Evolutionary conservation across 1,140 invertebrate species (phyloP).

Genomic region (Hermetia illucens): DNA sequence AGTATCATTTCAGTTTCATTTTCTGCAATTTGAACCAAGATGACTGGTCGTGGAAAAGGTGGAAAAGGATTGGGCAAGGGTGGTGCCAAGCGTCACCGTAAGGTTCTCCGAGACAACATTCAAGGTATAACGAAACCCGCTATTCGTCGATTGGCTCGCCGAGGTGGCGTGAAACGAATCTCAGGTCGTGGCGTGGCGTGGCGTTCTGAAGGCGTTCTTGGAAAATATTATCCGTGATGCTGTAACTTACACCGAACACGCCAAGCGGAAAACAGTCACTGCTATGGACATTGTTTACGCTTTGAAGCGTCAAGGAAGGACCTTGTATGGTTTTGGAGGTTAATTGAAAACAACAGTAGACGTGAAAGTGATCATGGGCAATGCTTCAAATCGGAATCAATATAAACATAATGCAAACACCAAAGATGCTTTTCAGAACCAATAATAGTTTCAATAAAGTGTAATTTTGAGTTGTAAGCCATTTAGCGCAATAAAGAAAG

Average conservation of each 20-base stretch:
- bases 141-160: conserved; percentile 43
- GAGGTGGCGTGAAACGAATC: conserved; percentile 65
- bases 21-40: too few relatives aligned
- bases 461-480: too few relatives aligned
- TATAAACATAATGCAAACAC: too few relatives aligned
- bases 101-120: conserved; percentile 53
- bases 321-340: conserved; percentile 48
- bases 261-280: conserved; percentile 69
- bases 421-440: too few relatives aligned
- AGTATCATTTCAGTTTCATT: too few relatives aligned
- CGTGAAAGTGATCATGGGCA: too few relatives aligned
- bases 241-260: conserved; percentile 71
- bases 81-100: conserved; percentile 53
- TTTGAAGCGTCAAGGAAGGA: conserved; percentile 65
- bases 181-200: conserved; percentile 54
- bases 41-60: conserved; percentile 51
- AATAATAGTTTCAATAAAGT: too few relatives aligned
- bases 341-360: too few relatives aligned
- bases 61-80: conserved; percentile 54
- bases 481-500: too few relatives aligned
- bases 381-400: too few relatives aligned
- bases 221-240: conserved; percentile 72
- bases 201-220: conserved; percentile 64
- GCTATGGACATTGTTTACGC: conserved; percentile 82
- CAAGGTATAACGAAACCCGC: conserved; percentile 44